Conservation (phyloP, 2,888 invertebrate genomes). For the Ligdia adustata region DNA sequence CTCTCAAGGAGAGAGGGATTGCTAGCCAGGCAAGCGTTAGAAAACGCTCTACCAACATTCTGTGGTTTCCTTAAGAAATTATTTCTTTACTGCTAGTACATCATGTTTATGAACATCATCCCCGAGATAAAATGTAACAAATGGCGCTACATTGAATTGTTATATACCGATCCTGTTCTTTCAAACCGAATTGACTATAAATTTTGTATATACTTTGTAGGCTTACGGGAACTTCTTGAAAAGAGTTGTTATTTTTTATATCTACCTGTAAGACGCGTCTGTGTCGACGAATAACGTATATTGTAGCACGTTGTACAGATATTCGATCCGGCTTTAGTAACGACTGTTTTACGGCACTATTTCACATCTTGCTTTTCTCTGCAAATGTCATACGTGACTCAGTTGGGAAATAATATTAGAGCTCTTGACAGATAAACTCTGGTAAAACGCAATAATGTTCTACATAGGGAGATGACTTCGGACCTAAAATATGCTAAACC, state of each 20-base stretch:
- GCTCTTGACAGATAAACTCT: too few species aligned
- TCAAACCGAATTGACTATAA: conserved; percentile 6
- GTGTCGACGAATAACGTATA: conserved; percentile 29
- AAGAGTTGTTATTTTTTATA: conserved; percentile 32
- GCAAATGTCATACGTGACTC: conserved; percentile 11
- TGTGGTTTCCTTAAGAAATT: too few species aligned
- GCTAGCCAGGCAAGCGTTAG: too few species aligned
- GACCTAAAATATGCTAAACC: too few species aligned
- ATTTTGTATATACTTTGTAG: conserved; percentile 7
- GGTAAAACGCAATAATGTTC: too few species aligned
- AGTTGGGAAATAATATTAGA: conserved; percentile 7
- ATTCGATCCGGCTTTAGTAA: conserved; percentile 30
- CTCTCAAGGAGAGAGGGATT: too few species aligned
- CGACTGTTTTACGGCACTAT: conserved; percentile 26
- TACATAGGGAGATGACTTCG: too few species aligned
- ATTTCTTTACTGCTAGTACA: too few species aligned
- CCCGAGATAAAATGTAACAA: too few species aligned
- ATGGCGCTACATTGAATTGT: too few species aligned
- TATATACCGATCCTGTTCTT: background rate
- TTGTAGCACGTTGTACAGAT: conserved; percentile 32
- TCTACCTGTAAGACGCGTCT: conserved; percentile 30
- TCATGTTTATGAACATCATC: too few species aligned
- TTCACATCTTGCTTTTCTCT: conserved; percentile 23
- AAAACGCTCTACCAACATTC: too few species aligned
- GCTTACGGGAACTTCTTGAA: conserved; percentile 23